Evolutionary conservation across 2,113 vertebrate genomes (phyloP), one percentile per base, ranked within the genome.

Genomic region (Melanocharis versteri): DNA sequence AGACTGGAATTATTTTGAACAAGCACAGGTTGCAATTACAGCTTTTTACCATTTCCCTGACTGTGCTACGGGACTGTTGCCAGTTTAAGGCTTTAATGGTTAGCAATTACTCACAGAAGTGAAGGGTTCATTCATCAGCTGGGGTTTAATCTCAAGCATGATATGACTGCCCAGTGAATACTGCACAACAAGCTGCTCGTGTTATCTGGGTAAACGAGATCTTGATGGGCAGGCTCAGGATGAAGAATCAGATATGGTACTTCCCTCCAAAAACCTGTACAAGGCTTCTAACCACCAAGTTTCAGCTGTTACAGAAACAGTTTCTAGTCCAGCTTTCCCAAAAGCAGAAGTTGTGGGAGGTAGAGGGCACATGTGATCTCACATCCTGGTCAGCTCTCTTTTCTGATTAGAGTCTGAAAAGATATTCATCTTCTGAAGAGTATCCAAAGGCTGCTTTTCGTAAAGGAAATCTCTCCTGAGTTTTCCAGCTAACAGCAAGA

Each of bases 51-150:
- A 4, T 93, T 77, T 78, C 30, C 37, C 60, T 85, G 65, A 51
- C 84, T 56, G 53, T 27, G 26, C 64, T 73, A 17, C 78, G 53
- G 24, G 80, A 66, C 21, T 62, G 39, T 40, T 96, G 72, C 78
- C 76, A 89, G 69, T 81, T 93, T 40, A 94, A 83, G 73, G 75
- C 93, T 91, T 89, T 94, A 66, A 77, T 93, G 76, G 87, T 94
- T 88, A 68, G 83, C 80, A 94, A 87, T 97, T 94, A 47, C 37
- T 37, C 90, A 90, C 64, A 84, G 28, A 88, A 96, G 80, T 58
- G 83, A 97, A 96, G 87, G 65, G 16, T 90, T 95, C 95, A 91
- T 98, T 97, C 83, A 93, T 93, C 94, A 89, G 73, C 66, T 24
- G 27, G 42, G 24, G 82, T 95, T 97, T 94, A 95, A 97, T 94